Base-by-base conservation (phyloP, 2,797 vertebrate genomes). In the Ceyx erithaca region DNA sequence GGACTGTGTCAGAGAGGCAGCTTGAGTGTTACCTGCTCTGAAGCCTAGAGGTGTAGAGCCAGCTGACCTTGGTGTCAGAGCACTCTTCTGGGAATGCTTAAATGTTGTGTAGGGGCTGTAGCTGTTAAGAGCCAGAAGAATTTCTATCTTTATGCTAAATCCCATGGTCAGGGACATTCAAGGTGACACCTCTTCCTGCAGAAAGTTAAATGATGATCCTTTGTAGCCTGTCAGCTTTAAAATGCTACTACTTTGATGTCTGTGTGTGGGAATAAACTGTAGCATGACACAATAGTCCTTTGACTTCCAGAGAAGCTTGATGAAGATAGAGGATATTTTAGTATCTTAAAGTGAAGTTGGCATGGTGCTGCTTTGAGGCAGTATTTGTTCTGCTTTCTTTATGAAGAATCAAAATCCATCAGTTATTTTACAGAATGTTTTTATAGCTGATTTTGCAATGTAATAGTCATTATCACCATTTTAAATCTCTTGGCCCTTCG, bases 401-500 rank as follows among this genome's bases (percentile, higher is more conserved):
- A 48, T 31, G 68, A 85, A 66, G 41, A 82, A 30, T 51, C 31
- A 52, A 52, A 94, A 76, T 46, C 71, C 61, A 33, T 64, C 62
- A 52, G 78, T 86, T 81, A 55, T 31, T 80, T 88, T 92, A 30
- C 75, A 59, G 22, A 26, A 8, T 69, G n/a, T 54, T 80, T 92
- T 89, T 85, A 61, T 62, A 66, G 59, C 55, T 72, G 62, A 85
- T 94, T 63, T 85, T 95, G 90, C 55, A 40, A 31, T 6, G 30
- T 63, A 78, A 33, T 91, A 70, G 68, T 86, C 71, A 78, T 94
- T 93, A 86, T 89, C 84, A 52, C 73, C 12, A 19, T 76, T 92
- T 89, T 28, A 90, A 81, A 85, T 94, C 81, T 94, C 76, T 81
- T 80, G 84, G 81, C 67, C 84, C 52, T 79, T 94, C 19, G 1